phyloP scores from a whole-genome alignment of 2,888 invertebrate species.

The Brassicogethes aeneus region DNA sequence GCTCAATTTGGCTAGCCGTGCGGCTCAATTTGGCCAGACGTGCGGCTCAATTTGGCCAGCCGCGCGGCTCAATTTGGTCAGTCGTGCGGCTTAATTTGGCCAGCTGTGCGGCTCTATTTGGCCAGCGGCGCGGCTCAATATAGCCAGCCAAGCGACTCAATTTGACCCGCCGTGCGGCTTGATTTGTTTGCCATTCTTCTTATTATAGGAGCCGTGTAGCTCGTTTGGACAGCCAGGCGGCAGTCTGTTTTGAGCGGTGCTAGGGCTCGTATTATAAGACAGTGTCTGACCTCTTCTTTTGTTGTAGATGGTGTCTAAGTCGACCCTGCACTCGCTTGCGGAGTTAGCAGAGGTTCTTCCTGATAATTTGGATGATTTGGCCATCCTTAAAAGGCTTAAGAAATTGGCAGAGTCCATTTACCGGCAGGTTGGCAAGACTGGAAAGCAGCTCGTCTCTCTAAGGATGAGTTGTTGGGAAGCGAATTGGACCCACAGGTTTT shows the following conservation, averaged over 20 bases:
- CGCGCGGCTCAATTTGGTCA: too few species aligned
- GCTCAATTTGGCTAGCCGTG: too few species aligned
- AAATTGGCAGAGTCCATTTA: constrained; percentile 4
- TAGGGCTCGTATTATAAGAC: not conserved
- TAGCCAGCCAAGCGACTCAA: not conserved
- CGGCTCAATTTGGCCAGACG: too few species aligned
- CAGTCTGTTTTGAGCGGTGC: too few species aligned
- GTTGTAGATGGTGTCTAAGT: too few species aligned
- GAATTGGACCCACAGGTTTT: constrained; percentile 15
- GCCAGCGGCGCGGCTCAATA: not conserved
- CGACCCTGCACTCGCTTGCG: not conserved
- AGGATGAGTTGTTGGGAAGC: constrained; percentile 13
- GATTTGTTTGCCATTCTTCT: too few species aligned
- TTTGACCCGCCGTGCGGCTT: not conserved
- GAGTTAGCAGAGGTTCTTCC: too few species aligned
- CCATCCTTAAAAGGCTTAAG: not conserved
- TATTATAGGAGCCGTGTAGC: too few species aligned
- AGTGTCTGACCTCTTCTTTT: not conserved
- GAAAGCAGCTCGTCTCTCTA: constrained; percentile 8
- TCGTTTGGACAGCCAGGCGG: too few species aligned
- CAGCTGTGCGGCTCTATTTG: too few species aligned
- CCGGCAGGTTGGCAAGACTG: constrained; percentile 16
- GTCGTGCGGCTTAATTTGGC: too few species aligned
- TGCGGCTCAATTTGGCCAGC: too few species aligned
- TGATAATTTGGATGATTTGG: not conserved